phyloP scores from a whole-genome alignment of 2,888 invertebrate genomes.

The Ptychoptera albimana region DNA sequence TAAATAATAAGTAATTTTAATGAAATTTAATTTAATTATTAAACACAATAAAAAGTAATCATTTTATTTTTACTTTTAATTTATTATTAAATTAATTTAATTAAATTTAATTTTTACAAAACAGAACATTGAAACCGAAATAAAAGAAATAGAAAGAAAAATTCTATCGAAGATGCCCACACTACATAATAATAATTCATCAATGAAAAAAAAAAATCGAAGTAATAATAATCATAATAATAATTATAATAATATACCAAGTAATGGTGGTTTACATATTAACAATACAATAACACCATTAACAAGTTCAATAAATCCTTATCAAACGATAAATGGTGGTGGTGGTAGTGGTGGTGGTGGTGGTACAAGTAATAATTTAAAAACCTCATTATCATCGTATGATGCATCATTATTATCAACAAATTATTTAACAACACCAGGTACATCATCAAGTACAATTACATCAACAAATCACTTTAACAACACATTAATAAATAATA shows the following conservation, averaged over 20 bases:
- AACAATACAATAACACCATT: neutral
- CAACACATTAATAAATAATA: constrained; percentile 5
- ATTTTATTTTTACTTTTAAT: no score
- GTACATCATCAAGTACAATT: constrained; percentile 2
- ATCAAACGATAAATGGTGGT: neutral
- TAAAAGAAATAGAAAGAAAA: neutral
- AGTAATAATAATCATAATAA: neutral
- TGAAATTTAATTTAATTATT: no score
- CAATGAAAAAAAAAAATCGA: neutral
- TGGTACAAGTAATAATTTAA: neutral
- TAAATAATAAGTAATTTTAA: no score
- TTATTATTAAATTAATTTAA: no score
- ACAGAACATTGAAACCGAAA: no score
- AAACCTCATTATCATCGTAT: neutral
- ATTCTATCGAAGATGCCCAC: neutral
- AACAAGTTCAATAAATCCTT: neutral
- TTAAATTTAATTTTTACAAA: no score
- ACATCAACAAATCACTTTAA: constrained; percentile 5
- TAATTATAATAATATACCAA: neutral
- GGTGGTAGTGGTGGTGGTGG: neutral
- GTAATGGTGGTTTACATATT: neutral
- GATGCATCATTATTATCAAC: constrained; percentile 9
- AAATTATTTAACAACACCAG: neutral
- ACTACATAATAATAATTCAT: neutral
- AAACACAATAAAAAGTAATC: no score